Evolutionary conservation across 2,797 vertebrate species (phyloP).

Genomic region (Pangasius djambal): DNA sequence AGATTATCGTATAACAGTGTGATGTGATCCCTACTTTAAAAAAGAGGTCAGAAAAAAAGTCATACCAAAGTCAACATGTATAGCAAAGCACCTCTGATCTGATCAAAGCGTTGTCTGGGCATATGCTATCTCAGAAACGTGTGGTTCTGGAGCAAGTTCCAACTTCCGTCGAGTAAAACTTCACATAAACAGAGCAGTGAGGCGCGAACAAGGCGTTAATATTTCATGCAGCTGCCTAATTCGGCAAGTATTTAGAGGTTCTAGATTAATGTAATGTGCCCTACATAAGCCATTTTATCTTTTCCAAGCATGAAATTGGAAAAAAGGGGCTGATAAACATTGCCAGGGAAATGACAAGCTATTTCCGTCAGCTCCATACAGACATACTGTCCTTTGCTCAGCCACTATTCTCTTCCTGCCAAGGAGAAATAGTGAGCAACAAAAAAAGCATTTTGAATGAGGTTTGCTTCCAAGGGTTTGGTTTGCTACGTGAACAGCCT

Average conservation of each 20-base stretch:
- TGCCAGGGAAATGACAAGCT: conserved; percentile 62
- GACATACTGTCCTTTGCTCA: conserved; percentile 64
- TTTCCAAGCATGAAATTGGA: conserved; percentile 63
- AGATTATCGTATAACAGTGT: neutral
- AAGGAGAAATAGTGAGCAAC: conserved; percentile 44
- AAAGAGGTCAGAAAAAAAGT: neutral
- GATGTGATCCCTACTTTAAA: neutral
- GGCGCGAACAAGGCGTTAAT: conserved; percentile 67
- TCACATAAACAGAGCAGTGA: conserved; percentile 58
- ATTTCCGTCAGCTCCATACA: conserved; percentile 56
- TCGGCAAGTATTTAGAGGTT: conserved; percentile 65
- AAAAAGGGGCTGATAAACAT: conserved; percentile 60
- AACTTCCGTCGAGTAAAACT: conserved; percentile 5
- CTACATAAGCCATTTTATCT: conserved; percentile 71
- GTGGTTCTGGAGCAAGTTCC: neutral
- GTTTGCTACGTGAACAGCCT: conserved; percentile 58
- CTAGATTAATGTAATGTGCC: conserved; percentile 73
- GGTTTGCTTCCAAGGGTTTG: conserved; percentile 57
- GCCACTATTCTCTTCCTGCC: conserved; percentile 62
- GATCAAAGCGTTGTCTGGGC: neutral
- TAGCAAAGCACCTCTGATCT: neutral
- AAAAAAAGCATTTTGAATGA: conserved; percentile 65
- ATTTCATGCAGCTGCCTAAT: conserved; percentile 67
- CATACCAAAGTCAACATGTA: neutral
- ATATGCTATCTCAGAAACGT: neutral